phyloP scores from a whole-genome alignment of 2,797 vertebrate genomes.

The Thunnus albacares region DNA sequence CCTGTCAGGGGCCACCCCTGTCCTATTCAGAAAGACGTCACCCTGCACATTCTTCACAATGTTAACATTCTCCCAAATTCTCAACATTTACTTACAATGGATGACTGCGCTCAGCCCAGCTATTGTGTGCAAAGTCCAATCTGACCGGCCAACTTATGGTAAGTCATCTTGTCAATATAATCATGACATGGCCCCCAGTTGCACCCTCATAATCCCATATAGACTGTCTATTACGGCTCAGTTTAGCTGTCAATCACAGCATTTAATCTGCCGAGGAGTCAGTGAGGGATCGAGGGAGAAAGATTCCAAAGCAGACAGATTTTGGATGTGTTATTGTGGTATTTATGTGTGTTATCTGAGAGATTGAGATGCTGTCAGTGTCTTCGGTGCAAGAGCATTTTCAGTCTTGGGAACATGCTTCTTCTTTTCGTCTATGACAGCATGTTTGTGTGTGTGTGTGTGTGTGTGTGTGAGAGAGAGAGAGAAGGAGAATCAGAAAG shows the following conservation, averaged over 20 bases:
- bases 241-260: slow-evolving; percentile 79
- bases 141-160: slow-evolving; percentile 74
- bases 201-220: slow-evolving; percentile 79
- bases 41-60: slow-evolving; percentile 85
- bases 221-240: slow-evolving; percentile 73
- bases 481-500: slow-evolving; percentile 4
- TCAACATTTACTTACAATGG: slow-evolving; percentile 81
- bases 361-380: not conserved
- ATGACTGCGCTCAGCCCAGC: slow-evolving; percentile 55
- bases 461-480: slow-evolving; percentile 30
- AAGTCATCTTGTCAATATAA: slow-evolving; percentile 80
- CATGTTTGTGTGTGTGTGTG: slow-evolving; percentile 1
- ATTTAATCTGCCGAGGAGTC: slow-evolving; percentile 60
- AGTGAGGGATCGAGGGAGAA: slow-evolving; percentile 32
- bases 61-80: slow-evolving; percentile 86
- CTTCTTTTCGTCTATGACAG: not conserved
- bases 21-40: slow-evolving; percentile 79
- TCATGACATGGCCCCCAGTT: slow-evolving; percentile 74
- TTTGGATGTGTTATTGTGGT: not conserved
- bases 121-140: slow-evolving; percentile 72
- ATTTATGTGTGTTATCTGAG: not conserved
- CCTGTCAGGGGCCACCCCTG: slow-evolving; percentile 73
- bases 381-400: not conserved
- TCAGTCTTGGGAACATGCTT: not conserved
- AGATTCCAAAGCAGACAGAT: slow-evolving; percentile 13